Conservation (phyloP, 1,140 invertebrate species). For the Drosophila sp. region DNA sequence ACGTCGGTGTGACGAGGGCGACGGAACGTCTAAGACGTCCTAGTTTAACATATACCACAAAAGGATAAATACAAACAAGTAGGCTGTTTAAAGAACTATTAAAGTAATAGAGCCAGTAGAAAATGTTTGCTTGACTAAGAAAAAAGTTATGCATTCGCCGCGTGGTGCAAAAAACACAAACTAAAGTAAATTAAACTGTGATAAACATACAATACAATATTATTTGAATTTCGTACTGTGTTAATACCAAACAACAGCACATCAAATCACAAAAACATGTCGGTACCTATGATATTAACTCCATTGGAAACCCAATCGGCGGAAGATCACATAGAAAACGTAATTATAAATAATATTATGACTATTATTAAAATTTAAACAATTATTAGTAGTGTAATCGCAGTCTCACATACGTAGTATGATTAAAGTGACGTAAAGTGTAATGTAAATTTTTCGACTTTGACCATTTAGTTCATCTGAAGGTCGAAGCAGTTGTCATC, state of each 20-base stretch:
- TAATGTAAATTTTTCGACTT: slow-evolving; percentile 38
- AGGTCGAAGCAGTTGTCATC: slow-evolving; percentile 58
- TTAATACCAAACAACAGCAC: slow-evolving; percentile 4
- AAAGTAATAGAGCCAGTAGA: slow-evolving; percentile 38
- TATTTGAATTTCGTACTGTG: slow-evolving; percentile 46
- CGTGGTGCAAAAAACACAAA: slow-evolving; percentile 62
- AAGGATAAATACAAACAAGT: slow-evolving; percentile 32
- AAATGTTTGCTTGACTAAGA: slow-evolving; percentile 64
- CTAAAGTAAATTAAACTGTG: slow-evolving; percentile 61
- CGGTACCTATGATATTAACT: slow-evolving; percentile 69
- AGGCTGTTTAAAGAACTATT: slow-evolving; percentile 17
- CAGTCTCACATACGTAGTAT: background rate
- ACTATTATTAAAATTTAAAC: slow-evolving; percentile 4
- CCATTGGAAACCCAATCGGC: slow-evolving; percentile 59
- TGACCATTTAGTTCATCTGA: slow-evolving; percentile 61
- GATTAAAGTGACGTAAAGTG: slow-evolving; percentile 22
- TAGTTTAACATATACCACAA: slow-evolving; percentile 23
- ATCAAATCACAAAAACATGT: slow-evolving; percentile 49
- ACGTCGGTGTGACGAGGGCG: slow-evolving; percentile 66
- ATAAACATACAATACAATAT: slow-evolving; percentile 43
- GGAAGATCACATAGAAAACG: slow-evolving; percentile 76
- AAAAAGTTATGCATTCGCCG: slow-evolving; percentile 65
- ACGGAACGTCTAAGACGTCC: slow-evolving; percentile 52
- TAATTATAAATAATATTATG: slow-evolving; percentile 51
- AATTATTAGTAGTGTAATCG: background rate